Evolutionary conservation across 2,888 invertebrate genomes (phyloP).

Genomic region (Hipparchia semele): DNA sequence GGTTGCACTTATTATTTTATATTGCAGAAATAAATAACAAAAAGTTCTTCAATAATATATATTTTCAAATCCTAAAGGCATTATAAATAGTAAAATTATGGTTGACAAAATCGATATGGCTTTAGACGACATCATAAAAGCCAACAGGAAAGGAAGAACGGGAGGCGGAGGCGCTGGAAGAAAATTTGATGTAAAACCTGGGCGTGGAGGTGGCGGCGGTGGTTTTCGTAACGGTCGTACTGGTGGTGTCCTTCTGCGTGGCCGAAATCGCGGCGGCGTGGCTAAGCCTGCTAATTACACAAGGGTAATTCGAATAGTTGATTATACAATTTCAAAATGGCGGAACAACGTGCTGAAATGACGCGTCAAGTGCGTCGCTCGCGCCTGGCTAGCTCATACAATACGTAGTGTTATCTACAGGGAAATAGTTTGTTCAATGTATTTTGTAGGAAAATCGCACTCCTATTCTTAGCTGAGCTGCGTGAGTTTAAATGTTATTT

Average conservation of each 20-base stretch:
- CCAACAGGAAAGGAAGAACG: conserved; percentile 87
- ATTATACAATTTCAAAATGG: conserved; percentile 61
- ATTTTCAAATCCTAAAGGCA: neutral
- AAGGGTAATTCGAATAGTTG: conserved; percentile 84
- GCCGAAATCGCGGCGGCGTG: conserved; percentile 88
- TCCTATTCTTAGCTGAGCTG: conserved; percentile 14
- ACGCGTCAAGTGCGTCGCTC: conserved; percentile 56
- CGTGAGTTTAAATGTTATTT: conserved; percentile 7
- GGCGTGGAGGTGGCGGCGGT: conserved; percentile 69
- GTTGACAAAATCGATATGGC: conserved; percentile 98
- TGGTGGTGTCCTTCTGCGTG: conserved; percentile 84
- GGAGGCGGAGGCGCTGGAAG: conserved; percentile 83
- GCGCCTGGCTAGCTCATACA: conserved; percentile 18
- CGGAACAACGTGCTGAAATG: conserved; percentile 70
- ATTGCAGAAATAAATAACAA: neutral
- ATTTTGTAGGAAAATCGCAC: conserved; percentile 12
- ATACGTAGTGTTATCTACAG: conserved; percentile 17
- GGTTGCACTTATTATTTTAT: neutral
- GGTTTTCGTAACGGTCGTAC: conserved; percentile 80
- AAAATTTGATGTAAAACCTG: conserved; percentile 70
- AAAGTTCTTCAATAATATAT: neutral
- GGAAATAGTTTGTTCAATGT: conserved; percentile 15
- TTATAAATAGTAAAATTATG: conserved; percentile 82
- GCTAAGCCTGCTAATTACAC: conserved; percentile 85
- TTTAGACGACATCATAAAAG: conserved; percentile 97